Base-by-base conservation (phyloP, 2,797 vertebrate species). In the Zenarchopterus dispar region DNA sequence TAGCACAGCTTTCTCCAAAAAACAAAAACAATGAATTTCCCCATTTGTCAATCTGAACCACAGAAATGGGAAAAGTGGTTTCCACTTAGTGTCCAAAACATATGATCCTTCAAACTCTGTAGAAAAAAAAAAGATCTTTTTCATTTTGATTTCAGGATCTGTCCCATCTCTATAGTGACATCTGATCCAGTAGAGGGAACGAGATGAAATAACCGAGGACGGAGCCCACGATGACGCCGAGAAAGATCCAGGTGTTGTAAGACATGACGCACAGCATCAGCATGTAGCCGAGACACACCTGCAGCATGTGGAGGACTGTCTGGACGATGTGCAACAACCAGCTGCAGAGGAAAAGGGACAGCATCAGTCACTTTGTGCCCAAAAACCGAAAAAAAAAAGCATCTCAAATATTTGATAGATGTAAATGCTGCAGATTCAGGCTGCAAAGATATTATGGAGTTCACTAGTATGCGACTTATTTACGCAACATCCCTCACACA, bases 221-320 rank as follows among this genome's bases (percentile, higher is more conserved):
- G 0, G 97, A 95, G 68, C 98, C 97, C 0, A 17, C 17, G 1
- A 99, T 78, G 79, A 97, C 93, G 0, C 93, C 96, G 0, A 99
- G 77, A 85, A 99, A 98, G 89, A 99, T 95, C 96, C 97, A 97
- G 13, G 90, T 80, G 11, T 99, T 99, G 93, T 99, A 99, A 77
- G 97, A 94, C 98, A 99, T 99, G 54, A 97, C 95, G 0, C 95
- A 96, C 73, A 99, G 75, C 98, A 99, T 99, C 80, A 99, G 84
- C 89, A 95, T 85, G 90, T 99, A 99, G 73, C 96, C 95, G 39
- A 97, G 88, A 47, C 93, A 80, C 87, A 99, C 96, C 87, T 99
- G 97, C 66, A 91, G n/a, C 3, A 96, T 51, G 31, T 99, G 97
- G 67, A 98, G 86, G 46, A 88, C 62, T 0, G 96, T 93, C 92